phyloP scores from a whole-genome alignment of 2,113 vertebrate genomes.

The Misgurnus anguillicaudatus region DNA sequence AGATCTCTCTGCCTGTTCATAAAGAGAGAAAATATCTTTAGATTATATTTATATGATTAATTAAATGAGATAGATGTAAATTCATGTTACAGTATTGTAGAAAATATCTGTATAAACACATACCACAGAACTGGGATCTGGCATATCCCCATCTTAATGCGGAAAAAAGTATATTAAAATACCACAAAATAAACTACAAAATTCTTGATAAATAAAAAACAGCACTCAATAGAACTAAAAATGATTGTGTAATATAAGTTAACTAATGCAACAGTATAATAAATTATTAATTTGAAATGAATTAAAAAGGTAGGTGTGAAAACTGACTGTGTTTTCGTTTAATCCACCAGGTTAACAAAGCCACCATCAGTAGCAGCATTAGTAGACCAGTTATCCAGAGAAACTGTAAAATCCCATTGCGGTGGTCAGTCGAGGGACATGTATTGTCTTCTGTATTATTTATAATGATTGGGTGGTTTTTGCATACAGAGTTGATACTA shows the following conservation, averaged over 20 bases:
- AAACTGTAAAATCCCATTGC: neutral
- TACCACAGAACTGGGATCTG: neutral
- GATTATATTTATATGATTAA: neutral
- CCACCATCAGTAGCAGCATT: constrained; percentile 26
- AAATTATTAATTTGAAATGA: neutral
- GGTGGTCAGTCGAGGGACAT: neutral
- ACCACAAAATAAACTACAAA: too few species aligned
- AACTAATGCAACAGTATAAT: neutral
- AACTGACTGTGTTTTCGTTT: constrained; percentile 13
- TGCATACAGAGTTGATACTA: neutral
- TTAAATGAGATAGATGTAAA: neutral
- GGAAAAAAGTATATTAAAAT: neutral
- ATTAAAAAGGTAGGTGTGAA: neutral
- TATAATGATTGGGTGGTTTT: neutral
- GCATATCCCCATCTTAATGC: neutral
- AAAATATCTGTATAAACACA: neutral
- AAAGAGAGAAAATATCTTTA: neutral
- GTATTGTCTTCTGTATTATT: neutral
- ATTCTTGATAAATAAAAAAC: too few species aligned
- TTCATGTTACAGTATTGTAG: neutral
- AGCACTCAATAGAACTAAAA: neutral
- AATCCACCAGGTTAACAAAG: constrained; percentile 33
- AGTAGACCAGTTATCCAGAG: constrained; percentile 10
- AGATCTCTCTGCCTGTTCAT: neutral
- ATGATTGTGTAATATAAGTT: neutral